Evolutionary conservation across 2,888 invertebrate species (phyloP), one percentile per base, ranked within the genome.

Genomic region (Auanema freiburgensis): DNA sequence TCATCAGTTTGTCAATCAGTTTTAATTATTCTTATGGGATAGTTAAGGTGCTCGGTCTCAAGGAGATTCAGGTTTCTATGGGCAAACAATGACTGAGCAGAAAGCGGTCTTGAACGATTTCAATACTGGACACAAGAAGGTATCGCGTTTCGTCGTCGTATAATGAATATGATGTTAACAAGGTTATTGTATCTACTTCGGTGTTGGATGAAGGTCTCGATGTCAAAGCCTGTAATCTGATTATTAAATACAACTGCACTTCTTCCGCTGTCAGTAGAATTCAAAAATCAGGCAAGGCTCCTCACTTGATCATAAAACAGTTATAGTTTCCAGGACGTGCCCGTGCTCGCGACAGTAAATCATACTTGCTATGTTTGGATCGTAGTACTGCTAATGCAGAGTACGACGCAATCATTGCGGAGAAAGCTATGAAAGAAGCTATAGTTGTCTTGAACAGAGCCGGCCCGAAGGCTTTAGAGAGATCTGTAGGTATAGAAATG

Each of bases 141-240:
- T 71, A 23, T 56, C 24, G 14, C 42, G 21, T 14, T 57, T 10
- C 12, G 14, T 49, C 14, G 46, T 16, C 14, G 11, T 50, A 11
- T 21, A 50, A 12, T 11, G 11, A 11, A n/a, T 50, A 50, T 50
- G 18, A 50, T n/a, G 18, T 12, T 50, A 50, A 50, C 18, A 21
- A 77, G 65, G 63, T 74, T 4, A 64, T 81, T 4, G 79, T 82
- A 10, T 74, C 81, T 0, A 81, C 81, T 0, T 79, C 81, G 0
- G 80, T 81, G n/a, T 74, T 79, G 5, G 81, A 81, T 40, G 81
- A 81, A 67, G 81, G 81, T 62, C 60, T 81, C 40, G 81, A 81
- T 53, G 79, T 81, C 23, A 52, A 69, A 10, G 71, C 75, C 1
- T 82, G 81, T 72, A 82, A 81, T 64, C 67, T 81, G n/a, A 79